Percentiles rank a stretch among this genome's conserved stretches.
phyloP scores from a whole-genome alignment of 1,140 invertebrate species.

The Drosophila subpulchrella region DNA sequence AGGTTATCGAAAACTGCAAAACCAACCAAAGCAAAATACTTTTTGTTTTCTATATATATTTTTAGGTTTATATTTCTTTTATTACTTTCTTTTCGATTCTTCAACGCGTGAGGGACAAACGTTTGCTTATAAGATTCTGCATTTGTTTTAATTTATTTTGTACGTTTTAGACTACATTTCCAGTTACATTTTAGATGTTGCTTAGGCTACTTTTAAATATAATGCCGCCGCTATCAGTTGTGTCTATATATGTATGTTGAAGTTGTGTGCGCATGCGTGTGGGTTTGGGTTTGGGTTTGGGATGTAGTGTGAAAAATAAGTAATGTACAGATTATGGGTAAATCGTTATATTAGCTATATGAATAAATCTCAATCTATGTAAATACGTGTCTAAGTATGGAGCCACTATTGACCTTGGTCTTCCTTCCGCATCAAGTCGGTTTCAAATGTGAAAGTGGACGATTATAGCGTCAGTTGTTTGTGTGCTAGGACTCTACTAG shows the following conservation, averaged over 20 bases:
- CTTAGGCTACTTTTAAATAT: slow-evolving; percentile 36
- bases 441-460: too few species aligned
- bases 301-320: neutral
- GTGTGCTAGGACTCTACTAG: neutral
- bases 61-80: slow-evolving; percentile 35
- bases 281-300: neutral
- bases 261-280: slow-evolving; percentile 9
- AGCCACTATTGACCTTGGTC: slow-evolving; percentile 25
- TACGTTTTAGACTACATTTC: slow-evolving; percentile 42
- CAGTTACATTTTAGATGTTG: slow-evolving; percentile 35
- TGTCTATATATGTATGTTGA: slow-evolving; percentile 9
- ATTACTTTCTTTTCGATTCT: slow-evolving; percentile 45
- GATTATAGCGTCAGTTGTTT: neutral
- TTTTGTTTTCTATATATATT: slow-evolving; percentile 4
- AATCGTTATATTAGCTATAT: slow-evolving; percentile 7
- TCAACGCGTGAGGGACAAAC: slow-evolving; percentile 45
- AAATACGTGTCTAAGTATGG: slow-evolving; percentile 6
- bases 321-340: slow-evolving; percentile 10
- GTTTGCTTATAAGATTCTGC: slow-evolving; percentile 43
- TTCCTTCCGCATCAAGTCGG: slow-evolving; percentile 1
- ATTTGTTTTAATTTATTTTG: slow-evolving; percentile 39
- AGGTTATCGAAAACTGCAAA: neutral
- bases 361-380: slow-evolving; percentile 8
- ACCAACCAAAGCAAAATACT: neutral
- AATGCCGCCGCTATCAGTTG: slow-evolving; percentile 18